Conservation (phyloP, 2,797 vertebrate species). For the Sebastolobus altivelis region DNA sequence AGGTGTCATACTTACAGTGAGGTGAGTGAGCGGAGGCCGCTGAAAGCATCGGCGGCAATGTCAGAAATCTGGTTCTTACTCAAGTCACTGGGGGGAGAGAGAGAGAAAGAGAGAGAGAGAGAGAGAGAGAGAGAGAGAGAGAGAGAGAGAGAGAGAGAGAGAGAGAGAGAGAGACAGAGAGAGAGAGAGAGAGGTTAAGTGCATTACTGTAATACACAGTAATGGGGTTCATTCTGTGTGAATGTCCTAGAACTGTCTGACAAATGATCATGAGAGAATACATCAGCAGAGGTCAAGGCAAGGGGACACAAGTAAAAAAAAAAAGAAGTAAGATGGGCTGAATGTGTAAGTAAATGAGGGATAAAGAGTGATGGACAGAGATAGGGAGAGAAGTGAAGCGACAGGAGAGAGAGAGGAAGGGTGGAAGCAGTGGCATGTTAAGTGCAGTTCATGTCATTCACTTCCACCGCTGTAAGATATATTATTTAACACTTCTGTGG, state of each 20-base stretch:
- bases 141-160: constrained; percentile 44
- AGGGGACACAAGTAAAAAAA: constrained; percentile 38
- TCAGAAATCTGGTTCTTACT: constrained; percentile 99
- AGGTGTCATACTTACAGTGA: constrained; percentile 92
- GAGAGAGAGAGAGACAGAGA: constrained; percentile 33
- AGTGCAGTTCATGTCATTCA: constrained; percentile 64
- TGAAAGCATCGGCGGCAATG: constrained; percentile 95
- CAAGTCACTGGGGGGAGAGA: constrained; percentile 90
- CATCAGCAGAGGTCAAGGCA: constrained; percentile 73
- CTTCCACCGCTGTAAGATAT: constrained; percentile 58
- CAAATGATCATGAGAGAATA: constrained; percentile 68
- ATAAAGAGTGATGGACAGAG: constrained; percentile 20
- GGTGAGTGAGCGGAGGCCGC: constrained; percentile 95
- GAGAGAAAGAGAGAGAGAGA: constrained; percentile 2
- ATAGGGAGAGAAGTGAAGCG: neutral
- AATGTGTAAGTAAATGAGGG: constrained; percentile 55
- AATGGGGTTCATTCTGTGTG: constrained; percentile 61
- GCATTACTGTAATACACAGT: constrained; percentile 55
- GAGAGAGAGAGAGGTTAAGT: constrained; percentile 35
- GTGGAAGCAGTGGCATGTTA: constrained; percentile 52
- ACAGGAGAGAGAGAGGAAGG: constrained; percentile 21
- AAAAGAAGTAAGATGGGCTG: constrained; percentile 11
- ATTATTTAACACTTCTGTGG: constrained; percentile 65
- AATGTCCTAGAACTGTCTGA: constrained; percentile 72
- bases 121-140: constrained; percentile 10